phyloP scores from a whole-genome alignment of 2,797 vertebrate species.

The Atherinosoma microstoma region DNA sequence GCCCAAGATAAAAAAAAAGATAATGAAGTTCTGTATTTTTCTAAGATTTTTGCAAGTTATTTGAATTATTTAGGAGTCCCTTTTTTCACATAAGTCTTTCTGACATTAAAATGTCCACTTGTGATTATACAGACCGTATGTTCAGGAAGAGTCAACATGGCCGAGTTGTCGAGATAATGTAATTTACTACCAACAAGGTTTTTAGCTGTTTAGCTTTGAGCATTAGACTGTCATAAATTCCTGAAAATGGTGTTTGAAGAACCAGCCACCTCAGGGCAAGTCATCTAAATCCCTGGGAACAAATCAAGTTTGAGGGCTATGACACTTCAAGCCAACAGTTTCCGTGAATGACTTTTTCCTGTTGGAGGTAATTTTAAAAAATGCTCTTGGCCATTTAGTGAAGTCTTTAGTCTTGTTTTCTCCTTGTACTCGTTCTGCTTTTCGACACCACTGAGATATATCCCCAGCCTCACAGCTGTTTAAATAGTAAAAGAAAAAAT shows the following conservation, averaged over 20 bases:
- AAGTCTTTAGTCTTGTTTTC: background rate
- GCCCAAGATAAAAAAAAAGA: background rate
- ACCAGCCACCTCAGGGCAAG: conserved; percentile 17
- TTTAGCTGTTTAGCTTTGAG: conserved; percentile 30
- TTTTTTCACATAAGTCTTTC: conserved; percentile 1
- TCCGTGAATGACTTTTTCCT: background rate
- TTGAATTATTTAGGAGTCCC: background rate
- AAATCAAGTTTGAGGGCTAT: conserved; percentile 21
- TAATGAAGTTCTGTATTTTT: background rate
- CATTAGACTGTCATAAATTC: conserved; percentile 43
- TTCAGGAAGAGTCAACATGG: conserved; percentile 25
- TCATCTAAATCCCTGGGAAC: conserved; percentile 44
- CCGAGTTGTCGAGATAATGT: conserved; percentile 16
- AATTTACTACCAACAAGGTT: conserved; percentile 30
- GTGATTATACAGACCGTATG: conserved; percentile 3
- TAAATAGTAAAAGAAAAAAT: background rate
- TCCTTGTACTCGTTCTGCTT: background rate
- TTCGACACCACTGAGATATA: background rate
- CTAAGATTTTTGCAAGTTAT: background rate
- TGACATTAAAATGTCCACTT: background rate
- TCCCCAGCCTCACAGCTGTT: background rate
- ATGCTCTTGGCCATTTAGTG: background rate
- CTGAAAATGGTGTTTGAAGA: conserved; percentile 30
- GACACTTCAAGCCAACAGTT: background rate
- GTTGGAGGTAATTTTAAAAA: background rate